Evolutionary conservation across 2,113 vertebrate genomes (phyloP).

Genomic region (Eleginops maclovinus): DNA sequence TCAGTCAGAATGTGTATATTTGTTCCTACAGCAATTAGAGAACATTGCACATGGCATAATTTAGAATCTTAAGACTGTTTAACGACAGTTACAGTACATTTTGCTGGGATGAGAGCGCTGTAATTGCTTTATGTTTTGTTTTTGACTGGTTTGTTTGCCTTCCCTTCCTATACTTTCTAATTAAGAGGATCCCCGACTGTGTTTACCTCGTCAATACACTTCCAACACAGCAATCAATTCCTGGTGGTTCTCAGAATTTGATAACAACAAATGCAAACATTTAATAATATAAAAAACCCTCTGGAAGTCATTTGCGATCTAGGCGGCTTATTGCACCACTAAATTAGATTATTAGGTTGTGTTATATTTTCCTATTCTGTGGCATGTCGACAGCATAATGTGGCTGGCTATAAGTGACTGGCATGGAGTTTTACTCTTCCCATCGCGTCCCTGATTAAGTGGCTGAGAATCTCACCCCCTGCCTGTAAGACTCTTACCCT

Average conservation of each 20-base stretch:
- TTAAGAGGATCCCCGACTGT: not conserved
- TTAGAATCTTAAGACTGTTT: constrained; percentile 6
- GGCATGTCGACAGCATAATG: constrained; percentile 35
- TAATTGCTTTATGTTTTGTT: not conserved
- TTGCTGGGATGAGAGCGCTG: not conserved
- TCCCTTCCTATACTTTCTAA: constrained; percentile 19
- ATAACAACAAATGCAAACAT: constrained; percentile 1
- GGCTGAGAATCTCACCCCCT: constrained; percentile 62
- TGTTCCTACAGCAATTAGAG: not conserved
- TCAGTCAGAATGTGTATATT: constrained; percentile 9
- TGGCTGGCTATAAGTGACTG: constrained; percentile 51
- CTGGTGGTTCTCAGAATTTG: not conserved
- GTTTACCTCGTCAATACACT: constrained; percentile 13
- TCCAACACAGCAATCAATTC: constrained; percentile 31
- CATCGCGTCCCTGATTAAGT: constrained; percentile 62
- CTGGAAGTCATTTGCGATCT: constrained; percentile 1
- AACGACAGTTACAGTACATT: not conserved
- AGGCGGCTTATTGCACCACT: constrained; percentile 7
- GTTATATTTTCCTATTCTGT: constrained; percentile 31
- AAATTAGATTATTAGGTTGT: constrained; percentile 45
- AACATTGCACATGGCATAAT: not conserved
- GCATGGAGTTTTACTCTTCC: constrained; percentile 47
- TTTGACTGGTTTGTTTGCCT: not conserved
- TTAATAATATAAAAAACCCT: constrained; percentile 36
- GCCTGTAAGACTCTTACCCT: constrained; percentile 70